Evolutionary conservation across 92 coral and sea anemone genomes (phyloP).

Genomic region (Hydrozoanthus gracilis): DNA sequence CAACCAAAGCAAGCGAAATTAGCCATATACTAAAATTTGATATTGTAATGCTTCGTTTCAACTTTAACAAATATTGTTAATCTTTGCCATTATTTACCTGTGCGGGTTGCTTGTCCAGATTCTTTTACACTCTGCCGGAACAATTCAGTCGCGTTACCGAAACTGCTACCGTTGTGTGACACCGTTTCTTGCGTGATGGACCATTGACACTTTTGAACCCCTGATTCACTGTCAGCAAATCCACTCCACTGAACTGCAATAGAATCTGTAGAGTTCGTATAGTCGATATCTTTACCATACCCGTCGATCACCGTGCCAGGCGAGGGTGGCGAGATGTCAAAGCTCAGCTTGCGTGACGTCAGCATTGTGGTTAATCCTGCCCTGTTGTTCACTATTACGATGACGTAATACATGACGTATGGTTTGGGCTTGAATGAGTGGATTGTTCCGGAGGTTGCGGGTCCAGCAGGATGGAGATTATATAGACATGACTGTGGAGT

Average conservation of each 20-base stretch:
- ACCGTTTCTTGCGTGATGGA: slow-evolving; percentile 52
- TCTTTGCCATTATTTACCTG: slow-evolving; percentile 14
- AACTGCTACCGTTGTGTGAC: slow-evolving; percentile 67
- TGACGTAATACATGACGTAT: slow-evolving; percentile 33
- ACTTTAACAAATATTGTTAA: too few relatives aligned
- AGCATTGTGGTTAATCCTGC: slow-evolving; percentile 19
- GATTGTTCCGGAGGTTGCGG: slow-evolving; percentile 27
- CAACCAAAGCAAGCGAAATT: too few relatives aligned
- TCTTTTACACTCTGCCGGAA: slow-evolving; percentile 56
- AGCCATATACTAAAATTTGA: too few relatives aligned
- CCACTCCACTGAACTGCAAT: slow-evolving; percentile 80
- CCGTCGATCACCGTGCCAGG: slow-evolving; percentile 87
- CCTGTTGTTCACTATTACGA: not conserved
- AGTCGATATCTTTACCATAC: slow-evolving; percentile 69
- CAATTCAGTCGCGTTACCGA: slow-evolving; percentile 67
- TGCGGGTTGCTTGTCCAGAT: slow-evolving; percentile 61
- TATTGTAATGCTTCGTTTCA: slow-evolving; percentile 71
- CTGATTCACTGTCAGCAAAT: slow-evolving; percentile 85
- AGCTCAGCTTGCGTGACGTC: slow-evolving; percentile 48
- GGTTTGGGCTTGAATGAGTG: slow-evolving; percentile 24
- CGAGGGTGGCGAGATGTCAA: slow-evolving; percentile 21
- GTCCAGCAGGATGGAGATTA: slow-evolving; percentile 32
- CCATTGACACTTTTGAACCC: slow-evolving; percentile 77
- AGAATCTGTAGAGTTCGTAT: slow-evolving; percentile 60
- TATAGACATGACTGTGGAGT: slow-evolving; percentile 55